Evolutionary conservation across 2,888 invertebrate species (phyloP).

Genomic region (Pherbina coryleti): DNA sequence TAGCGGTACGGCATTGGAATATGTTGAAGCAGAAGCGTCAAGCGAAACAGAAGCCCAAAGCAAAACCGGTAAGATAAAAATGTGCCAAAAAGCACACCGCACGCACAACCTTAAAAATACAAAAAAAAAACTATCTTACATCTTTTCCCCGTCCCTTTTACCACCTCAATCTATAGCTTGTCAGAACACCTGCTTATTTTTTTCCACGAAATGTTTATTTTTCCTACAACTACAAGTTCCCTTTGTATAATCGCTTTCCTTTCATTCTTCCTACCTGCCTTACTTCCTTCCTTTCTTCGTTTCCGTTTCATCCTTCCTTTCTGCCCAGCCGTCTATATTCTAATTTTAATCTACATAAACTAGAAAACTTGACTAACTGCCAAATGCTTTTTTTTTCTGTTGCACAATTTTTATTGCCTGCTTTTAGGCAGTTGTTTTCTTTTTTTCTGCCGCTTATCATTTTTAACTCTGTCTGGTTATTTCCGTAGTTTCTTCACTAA

Average conservation of each 20-base stretch:
- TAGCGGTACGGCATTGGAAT: conserved; percentile 60
- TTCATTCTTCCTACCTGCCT: not conserved
- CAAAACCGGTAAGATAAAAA: conserved; percentile 66
- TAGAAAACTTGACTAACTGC: conserved; percentile 60
- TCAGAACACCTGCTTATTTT: not conserved
- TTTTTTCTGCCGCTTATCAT: not conserved
- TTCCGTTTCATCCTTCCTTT: not conserved
- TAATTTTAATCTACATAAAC: conserved; percentile 9
- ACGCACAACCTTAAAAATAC: conserved; percentile 1
- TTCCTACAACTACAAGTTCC: not conserved
- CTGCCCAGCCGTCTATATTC: not conserved
- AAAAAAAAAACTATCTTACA: not conserved
- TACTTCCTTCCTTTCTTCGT: not conserved
- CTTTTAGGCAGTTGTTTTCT: conserved; percentile 30
- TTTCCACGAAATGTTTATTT: not conserved
- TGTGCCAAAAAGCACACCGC: not conserved
- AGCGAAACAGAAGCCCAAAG: conserved; percentile 68
- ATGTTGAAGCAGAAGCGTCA: conserved; percentile 69
- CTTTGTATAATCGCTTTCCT: not conserved
- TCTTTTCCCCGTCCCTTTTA: not conserved
- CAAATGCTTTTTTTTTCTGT: conserved; percentile 58
- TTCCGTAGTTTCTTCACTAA: not conserved
- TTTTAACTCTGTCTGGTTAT: not conserved
- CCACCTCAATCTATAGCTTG: not conserved
- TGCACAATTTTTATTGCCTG: conserved; percentile 39